Percentiles rank a stretch among this genome's conserved stretches.
Evolutionary conservation across 2,113 vertebrate species (phyloP).

Genomic region (Nycticorax nycticorax): DNA sequence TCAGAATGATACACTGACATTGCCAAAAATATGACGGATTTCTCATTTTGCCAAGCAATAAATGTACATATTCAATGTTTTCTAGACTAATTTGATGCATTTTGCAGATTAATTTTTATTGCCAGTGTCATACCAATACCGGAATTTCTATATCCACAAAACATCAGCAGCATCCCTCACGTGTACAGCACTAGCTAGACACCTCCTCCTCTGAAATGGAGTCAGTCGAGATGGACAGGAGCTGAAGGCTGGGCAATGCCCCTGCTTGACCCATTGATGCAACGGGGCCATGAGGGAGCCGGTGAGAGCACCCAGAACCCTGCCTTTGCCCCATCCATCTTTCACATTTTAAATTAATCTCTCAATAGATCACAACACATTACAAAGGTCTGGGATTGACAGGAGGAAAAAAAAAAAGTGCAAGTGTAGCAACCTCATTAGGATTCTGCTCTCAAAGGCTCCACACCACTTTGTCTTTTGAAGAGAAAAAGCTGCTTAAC

Average conservation of each 20-base stretch:
- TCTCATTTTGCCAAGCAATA: background rate
- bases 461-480: constrained; percentile 41
- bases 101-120: background rate
- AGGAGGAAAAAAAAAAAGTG: background rate
- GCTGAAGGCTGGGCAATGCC: background rate
- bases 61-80: background rate
- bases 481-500: constrained; percentile 41
- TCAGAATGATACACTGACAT: background rate
- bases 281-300: background rate
- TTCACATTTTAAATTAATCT: background rate
- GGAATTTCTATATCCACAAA: background rate
- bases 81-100: background rate
- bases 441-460: constrained; percentile 43
- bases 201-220: background rate
- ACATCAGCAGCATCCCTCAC: background rate
- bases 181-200: background rate
- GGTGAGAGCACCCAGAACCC: background rate
- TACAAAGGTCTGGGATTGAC: background rate
- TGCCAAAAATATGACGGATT: background rate
- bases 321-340: background rate
- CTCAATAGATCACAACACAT: background rate
- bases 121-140: background rate
- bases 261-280: background rate
- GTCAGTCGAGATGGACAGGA: background rate
- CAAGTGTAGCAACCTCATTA: constrained; percentile 34